Conservation (phyloP, 2,888 invertebrate species). For the Agrochola litura region DNA sequence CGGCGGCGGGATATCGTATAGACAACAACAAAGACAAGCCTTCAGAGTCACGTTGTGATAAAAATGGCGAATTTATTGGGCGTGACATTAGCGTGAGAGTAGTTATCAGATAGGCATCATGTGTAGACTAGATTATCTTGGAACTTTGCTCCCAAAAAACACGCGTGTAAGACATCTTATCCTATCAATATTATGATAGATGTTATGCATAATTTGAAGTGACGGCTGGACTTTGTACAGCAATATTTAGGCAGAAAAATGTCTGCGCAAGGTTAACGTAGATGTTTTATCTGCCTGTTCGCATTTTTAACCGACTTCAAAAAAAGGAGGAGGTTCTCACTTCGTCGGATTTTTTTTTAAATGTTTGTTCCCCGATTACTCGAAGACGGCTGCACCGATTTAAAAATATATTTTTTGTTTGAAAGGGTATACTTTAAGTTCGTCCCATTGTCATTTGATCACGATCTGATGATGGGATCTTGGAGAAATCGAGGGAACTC, state of each 20-base stretch:
- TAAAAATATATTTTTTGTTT: too few relatives aligned
- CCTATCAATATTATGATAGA: background rate
- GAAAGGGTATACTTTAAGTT: too few relatives aligned
- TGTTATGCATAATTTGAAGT: background rate
- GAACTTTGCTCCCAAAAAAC: conserved; percentile 5
- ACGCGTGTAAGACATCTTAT: background rate
- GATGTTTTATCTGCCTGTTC: background rate
- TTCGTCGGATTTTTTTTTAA: accelerated
- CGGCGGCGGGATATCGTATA: conserved; percentile 13
- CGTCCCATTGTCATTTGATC: too few relatives aligned
- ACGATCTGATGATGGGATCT: too few relatives aligned
- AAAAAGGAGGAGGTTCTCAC: too few relatives aligned
- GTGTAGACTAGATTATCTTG: conserved; percentile 6
- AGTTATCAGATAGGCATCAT: conserved; percentile 14
- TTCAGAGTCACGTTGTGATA: conserved; percentile 42
- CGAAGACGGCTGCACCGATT: too few relatives aligned
- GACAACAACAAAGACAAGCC: conserved; percentile 33
- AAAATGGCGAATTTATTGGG: conserved; percentile 17
- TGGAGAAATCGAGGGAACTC: too few relatives aligned
- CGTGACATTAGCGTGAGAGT: conserved; percentile 36
- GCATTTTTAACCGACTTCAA: too few relatives aligned
- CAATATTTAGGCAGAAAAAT: background rate
- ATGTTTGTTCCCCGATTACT: too few relatives aligned
- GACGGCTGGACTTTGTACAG: background rate
- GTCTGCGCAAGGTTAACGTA: background rate